Base-by-base conservation (phyloP, 2,888 invertebrate genomes). In the Spisula subtruncata region DNA sequence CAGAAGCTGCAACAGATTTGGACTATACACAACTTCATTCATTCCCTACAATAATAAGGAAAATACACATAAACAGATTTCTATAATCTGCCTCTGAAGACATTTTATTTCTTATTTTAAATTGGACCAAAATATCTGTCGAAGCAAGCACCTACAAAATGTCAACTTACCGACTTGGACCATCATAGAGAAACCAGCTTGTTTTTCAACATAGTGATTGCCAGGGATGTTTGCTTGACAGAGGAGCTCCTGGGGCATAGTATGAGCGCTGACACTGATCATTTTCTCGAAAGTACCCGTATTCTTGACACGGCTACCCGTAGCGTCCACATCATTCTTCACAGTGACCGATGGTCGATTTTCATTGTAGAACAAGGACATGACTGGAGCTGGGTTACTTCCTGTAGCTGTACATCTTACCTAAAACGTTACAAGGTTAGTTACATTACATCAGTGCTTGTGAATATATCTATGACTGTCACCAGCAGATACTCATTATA, bases 311-410 rank as follows among this genome's bases (percentile, higher is more conserved):
- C 81, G 88, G 1, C 48, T 48, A 12, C 54, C 46, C 6, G 20
- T 18, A 0, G 80, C 71, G 6, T 60, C 54, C n/a, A 81, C 56
- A 10, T 54, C 18, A 4, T 41, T 60, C 0, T 1, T 41, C 1
- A 46, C 46, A 14, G 66, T 16, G 2, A 81, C 66, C 10, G 83
- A 48, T 16, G 66, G 56, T 14, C 48, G 83, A 1, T 56, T 8
- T 16, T 84, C 80, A 48, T 92, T 89, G 71, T 81, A 84, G 6
- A 75, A 25, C 1, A 92, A 60, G 0, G n/a, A 20, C 87, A 90
- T 84, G 6, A 51, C 41, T 41, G 92, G 90, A 20, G 81, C 86
- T 14, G 92, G 92, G 32, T 92, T 92, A 60, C 92, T 92, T 66
- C 92, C 92, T 8, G 5, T 4, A 12, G 92, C 86, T 46, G 1